Evolutionary conservation across 2,797 vertebrate species (phyloP).

Genomic region (Pristis pectinata): DNA sequence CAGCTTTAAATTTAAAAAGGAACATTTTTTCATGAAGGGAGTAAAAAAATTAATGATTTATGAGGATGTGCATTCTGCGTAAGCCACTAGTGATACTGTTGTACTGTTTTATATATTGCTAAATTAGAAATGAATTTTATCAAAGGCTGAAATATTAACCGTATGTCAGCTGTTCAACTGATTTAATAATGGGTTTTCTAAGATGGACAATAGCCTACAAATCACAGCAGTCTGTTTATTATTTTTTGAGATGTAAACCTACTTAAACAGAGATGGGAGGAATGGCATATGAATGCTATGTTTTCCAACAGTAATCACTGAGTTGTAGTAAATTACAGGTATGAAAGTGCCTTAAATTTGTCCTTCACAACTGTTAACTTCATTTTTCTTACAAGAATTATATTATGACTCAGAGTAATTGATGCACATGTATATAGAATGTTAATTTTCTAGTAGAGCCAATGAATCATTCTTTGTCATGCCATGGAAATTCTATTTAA

Average conservation of each 20-base stretch:
- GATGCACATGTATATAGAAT: not conserved
- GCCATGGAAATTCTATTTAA: not conserved
- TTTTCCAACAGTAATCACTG: not conserved
- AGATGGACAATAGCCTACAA: not conserved
- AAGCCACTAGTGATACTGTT: not conserved
- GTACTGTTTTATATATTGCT: not conserved
- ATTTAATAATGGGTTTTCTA: not conserved
- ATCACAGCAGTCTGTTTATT: not conserved
- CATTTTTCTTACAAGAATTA: not conserved
- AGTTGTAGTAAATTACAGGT: not conserved
- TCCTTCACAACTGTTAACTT: not conserved
- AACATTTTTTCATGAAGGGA: not conserved
- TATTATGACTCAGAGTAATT: not conserved
- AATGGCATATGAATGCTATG: not conserved
- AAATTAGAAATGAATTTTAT: not conserved
- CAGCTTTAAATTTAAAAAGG: not conserved
- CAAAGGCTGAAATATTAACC: too few relatives aligned
- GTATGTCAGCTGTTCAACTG: not conserved
- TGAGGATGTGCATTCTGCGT: not conserved
- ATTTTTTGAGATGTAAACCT: not conserved
- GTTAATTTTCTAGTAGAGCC: not conserved
- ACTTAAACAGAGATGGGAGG: not conserved
- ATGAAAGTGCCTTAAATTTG: not conserved
- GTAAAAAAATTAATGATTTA: slow-evolving; percentile 2
- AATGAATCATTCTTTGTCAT: not conserved